phyloP scores from a whole-genome alignment of 2,888 invertebrate genomes.

The Cantharis rustica region DNA sequence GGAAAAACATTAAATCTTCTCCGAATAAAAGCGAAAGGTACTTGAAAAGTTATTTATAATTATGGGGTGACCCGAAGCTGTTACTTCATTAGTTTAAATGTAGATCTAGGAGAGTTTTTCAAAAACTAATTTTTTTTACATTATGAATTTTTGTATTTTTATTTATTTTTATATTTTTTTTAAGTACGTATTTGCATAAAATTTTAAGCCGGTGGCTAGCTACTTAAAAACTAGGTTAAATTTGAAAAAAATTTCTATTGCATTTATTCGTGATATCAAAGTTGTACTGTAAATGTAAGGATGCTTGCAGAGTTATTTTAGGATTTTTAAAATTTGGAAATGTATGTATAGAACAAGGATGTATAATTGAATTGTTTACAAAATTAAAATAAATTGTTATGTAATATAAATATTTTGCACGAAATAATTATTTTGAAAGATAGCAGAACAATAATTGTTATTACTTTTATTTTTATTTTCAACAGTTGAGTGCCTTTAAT shows the following conservation, averaged over 20 bases:
- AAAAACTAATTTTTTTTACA: too few species aligned
- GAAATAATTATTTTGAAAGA: neutral
- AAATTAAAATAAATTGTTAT: neutral
- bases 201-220: too few species aligned
- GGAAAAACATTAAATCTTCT: too few species aligned
- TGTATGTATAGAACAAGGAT: neutral
- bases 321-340: neutral
- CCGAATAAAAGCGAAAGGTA: too few species aligned
- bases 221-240: neutral
- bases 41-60: too few species aligned
- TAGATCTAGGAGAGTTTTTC: too few species aligned
- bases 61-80: too few species aligned
- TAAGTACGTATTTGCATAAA: too few species aligned
- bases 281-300: too few species aligned
- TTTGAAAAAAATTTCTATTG: neutral
- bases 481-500: neutral
- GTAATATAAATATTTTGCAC: neutral
- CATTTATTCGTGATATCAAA: neutral
- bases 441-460: neutral
- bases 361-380: neutral
- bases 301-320: neutral
- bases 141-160: too few species aligned
- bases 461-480: neutral
- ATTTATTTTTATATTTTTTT: too few species aligned
- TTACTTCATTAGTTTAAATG: too few species aligned